Evolutionary conservation across 2,888 invertebrate genomes (phyloP).

Genomic region (Mantis religiosa): DNA sequence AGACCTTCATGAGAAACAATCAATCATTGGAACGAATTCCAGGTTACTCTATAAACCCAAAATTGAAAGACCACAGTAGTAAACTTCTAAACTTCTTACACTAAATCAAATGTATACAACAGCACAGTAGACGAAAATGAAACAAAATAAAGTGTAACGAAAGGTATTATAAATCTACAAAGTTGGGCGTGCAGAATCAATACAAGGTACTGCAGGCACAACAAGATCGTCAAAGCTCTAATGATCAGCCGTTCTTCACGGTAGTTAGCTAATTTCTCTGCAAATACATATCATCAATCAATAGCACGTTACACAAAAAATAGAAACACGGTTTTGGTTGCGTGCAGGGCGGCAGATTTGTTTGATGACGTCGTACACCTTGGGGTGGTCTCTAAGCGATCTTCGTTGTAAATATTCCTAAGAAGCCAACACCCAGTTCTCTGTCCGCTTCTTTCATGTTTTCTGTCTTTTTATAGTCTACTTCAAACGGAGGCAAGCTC

Average conservation of each 20-base stretch:
- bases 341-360: not conserved
- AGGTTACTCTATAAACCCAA: too few relatives aligned
- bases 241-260: not conserved
- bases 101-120: not conserved
- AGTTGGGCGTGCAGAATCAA: not conserved
- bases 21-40: not conserved
- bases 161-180: not conserved
- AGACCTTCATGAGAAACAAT: too few relatives aligned
- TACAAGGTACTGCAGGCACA: not conserved
- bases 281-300: not conserved
- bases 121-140: not conserved
- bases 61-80: not conserved
- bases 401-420: not conserved
- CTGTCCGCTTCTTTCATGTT: not conserved
- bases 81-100: not conserved
- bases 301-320: not conserved
- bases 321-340: not conserved
- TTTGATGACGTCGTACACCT: not conserved
- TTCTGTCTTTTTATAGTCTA: not conserved
- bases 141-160: not conserved
- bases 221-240: not conserved
- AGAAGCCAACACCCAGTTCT: not conserved
- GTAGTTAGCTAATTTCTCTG: not conserved
- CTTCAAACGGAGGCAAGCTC: not conserved
- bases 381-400: not conserved